Evolutionary conservation across 2,888 invertebrate genomes (phyloP).

Genomic region (Eupithecia inturbata): DNA sequence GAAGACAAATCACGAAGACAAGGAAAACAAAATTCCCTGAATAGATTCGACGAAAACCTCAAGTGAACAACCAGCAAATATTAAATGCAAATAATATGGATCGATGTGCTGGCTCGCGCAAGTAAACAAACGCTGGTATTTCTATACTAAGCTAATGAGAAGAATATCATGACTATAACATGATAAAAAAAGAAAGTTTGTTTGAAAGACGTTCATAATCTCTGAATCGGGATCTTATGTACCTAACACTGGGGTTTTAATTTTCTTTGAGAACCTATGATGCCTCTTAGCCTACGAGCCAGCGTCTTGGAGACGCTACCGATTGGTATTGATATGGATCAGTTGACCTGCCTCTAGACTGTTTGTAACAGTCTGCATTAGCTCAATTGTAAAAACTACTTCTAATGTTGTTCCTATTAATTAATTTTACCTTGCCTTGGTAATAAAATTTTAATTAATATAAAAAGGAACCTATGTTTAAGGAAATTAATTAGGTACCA

Average conservation of each 20-base stretch:
- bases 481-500: neutral
- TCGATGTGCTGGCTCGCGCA: conserved; percentile 6
- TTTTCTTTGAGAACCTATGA: no score
- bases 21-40: conserved; percentile 18
- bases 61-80: conserved; percentile 28
- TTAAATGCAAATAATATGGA: conserved; percentile 37
- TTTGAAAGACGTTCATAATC: neutral
- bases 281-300: no score
- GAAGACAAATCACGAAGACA: conserved; percentile 13
- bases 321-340: no score
- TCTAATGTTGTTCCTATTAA: neutral
- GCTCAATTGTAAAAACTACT: no score
- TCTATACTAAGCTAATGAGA: neutral
- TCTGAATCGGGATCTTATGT: neutral
- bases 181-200: neutral
- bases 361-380: no score
- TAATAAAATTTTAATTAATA: no score
- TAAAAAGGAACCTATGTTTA: no score
- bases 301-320: no score
- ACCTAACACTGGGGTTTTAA: neutral
- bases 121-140: conserved; percentile 6
- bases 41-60: conserved; percentile 18
- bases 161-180: neutral
- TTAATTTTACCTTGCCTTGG: neutral
- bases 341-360: no score